A percentile compares a stretch with the other conserved stretches of the same genome.
Conservation (phyloP, 2,888 invertebrate species). For the Gari tellinella region DNA sequence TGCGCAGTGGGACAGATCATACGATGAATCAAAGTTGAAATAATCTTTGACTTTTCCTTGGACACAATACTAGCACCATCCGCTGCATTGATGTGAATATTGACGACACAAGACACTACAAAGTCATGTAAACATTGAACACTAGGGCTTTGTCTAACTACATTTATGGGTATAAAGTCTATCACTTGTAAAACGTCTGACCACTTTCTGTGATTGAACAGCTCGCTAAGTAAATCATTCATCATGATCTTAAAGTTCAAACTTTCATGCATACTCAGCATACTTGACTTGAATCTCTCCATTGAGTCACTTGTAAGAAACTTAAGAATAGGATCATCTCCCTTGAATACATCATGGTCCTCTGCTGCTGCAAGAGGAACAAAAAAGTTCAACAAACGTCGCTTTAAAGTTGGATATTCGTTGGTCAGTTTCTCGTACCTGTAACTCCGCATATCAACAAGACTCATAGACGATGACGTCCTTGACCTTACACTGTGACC, state of each 20-base stretch:
- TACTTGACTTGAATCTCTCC: constrained; percentile 74
- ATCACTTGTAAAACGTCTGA: constrained; percentile 69
- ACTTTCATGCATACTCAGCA: constrained; percentile 77
- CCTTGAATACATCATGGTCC: constrained; percentile 73
- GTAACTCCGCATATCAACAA: constrained; percentile 80
- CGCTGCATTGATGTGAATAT: constrained; percentile 30
- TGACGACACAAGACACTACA: constrained; percentile 69
- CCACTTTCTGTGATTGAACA: constrained; percentile 74
- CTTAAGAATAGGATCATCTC: constrained; percentile 77
- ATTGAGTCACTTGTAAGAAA: constrained; percentile 76
- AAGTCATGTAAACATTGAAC: constrained; percentile 75
- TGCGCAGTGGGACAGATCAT: constrained; percentile 66
- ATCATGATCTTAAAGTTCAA: constrained; percentile 68
- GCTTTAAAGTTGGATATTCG: constrained; percentile 77
- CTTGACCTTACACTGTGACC: constrained; percentile 42
- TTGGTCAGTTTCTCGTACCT: constrained; percentile 77
- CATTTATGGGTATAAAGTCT: constrained; percentile 69
- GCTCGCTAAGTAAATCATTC: constrained; percentile 68
- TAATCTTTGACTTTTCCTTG: constrained; percentile 46
- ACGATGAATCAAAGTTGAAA: constrained; percentile 60
- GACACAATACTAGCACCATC: constrained; percentile 11
- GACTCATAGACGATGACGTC: constrained; percentile 74
- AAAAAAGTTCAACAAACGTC: constrained; percentile 75
- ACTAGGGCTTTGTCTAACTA: constrained; percentile 62
- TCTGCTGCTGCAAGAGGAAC: constrained; percentile 77